Base-by-base conservation (phyloP, 2,888 invertebrate species). In the Penaeus monodon region DNA sequence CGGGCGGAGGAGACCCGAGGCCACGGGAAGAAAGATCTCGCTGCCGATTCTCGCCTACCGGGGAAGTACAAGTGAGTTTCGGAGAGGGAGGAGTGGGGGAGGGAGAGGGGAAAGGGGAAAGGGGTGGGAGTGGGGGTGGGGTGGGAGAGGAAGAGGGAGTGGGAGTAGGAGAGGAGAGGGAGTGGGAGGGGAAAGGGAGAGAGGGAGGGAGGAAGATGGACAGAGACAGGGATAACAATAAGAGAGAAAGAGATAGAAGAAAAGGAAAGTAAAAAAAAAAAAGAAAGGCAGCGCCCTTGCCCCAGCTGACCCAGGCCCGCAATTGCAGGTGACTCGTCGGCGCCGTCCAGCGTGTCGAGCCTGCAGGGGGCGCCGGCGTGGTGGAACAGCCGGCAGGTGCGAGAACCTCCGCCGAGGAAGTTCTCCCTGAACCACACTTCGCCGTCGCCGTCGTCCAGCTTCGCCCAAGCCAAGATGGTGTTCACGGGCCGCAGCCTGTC, bases 301-400 rank as follows among this genome's bases (percentile, higher is more conserved):
- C 44, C 44, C 20, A 24, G 2, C 10, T 79, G 27, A 27, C 49
- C 29, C 27, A 12, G 20, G 10, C 33, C 33, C 38, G 17, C 8
- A 12, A 7, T 65, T 33, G 22, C 20, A 80, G 80, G 80, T 38
- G 80, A 80, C 80, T 80, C 80, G 7, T 80, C 80, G n/a, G 65
- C 80, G 65, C 80, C 80, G 10, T 80, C 80, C 29, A 80, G 80
- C 80, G 65, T 80, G 29, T 80, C 64, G 20, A 80, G 80, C 24
- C 65, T 80, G 12, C 80, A 63, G 65, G 65, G 80, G 7, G 63
- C 80, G 14, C 64, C 80, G 10, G 80, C 80, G 22, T 80, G 80
- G 80, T 80, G 80, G 80, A 65, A 27, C 24, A 64, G 38, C 57
- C 63, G 33, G 33, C 80, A 27, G 27, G 33, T 33, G 7, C 29